These are phyloP conservation scores for Sitobion miscanthi DNA, from an alignment of 1,140 invertebrate genomes.

Conservation along the genomic window DNA sequence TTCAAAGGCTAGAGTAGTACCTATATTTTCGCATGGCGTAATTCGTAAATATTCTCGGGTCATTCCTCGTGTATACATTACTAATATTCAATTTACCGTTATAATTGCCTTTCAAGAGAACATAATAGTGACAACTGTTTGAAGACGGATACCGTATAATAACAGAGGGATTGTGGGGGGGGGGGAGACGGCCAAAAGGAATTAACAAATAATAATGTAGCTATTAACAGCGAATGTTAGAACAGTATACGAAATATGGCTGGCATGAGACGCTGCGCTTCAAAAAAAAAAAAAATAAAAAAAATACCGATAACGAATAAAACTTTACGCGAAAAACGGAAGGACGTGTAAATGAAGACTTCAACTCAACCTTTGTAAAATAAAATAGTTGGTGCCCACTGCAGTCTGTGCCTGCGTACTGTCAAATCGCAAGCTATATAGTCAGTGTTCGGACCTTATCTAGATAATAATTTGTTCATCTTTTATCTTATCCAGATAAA, in stretches of 20 bases:
- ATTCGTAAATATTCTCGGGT: slow-evolving; percentile 18
- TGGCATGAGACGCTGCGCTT: background rate
- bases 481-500: too few species aligned
- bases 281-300: background rate
- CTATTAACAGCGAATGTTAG: background rate
- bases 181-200: background rate
- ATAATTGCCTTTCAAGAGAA: background rate
- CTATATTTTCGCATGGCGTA: background rate
- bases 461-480: too few species aligned
- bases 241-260: background rate
- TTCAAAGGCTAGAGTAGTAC: background rate
- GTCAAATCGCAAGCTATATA: background rate
- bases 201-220: slow-evolving; percentile 7
- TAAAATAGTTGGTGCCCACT: background rate
- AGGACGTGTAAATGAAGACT: background rate
- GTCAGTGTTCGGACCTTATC: too few species aligned
- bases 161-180: too few species aligned
- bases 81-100: background rate
- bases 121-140: background rate
- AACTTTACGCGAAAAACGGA: background rate
- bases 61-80: background rate
- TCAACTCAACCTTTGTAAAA: background rate
- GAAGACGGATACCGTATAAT: background rate
- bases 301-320: background rate
- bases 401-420: background rate